phyloP scores from a whole-genome alignment of 2,797 vertebrate genomes.

The Rhinophrynus dorsalis region DNA sequence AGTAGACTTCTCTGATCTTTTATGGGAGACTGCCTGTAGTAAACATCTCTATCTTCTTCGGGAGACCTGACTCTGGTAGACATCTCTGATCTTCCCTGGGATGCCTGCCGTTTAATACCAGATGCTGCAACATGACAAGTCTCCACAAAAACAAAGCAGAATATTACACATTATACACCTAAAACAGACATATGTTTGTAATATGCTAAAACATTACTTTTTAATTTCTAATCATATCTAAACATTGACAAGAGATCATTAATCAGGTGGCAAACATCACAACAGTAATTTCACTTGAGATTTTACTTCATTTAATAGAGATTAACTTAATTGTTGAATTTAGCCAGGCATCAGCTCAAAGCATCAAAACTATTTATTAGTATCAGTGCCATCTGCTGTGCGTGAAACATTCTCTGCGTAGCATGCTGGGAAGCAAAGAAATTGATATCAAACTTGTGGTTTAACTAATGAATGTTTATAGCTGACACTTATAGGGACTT shows the following conservation, averaged over 20 bases:
- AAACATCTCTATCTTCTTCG: no score
- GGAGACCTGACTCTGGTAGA: no score
- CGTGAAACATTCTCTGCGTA: slow-evolving; percentile 7
- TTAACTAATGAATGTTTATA: slow-evolving; percentile 14
- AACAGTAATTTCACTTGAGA: background rate
- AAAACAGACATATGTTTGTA: background rate
- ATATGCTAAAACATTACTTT: background rate
- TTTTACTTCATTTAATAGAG: slow-evolving; percentile 16
- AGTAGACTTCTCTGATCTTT: no score
- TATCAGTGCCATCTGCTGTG: slow-evolving; percentile 14
- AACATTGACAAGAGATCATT: background rate
- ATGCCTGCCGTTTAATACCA: background rate
- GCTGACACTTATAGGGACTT: background rate
- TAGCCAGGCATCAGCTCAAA: background rate
- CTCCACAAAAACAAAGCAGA: background rate
- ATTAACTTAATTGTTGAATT: slow-evolving; percentile 35
- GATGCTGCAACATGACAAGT: background rate
- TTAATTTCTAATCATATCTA: background rate
- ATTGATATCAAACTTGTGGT: slow-evolving; percentile 7
- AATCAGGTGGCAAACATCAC: background rate
- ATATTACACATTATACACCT: background rate
- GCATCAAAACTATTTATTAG: slow-evolving; percentile 30
- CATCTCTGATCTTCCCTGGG: background rate
- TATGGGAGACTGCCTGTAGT: no score
- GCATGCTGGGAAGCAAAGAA: slow-evolving; percentile 17